Percentiles rank a stretch among this genome's conserved stretches.
phyloP scores from a whole-genome alignment of 2,113 vertebrate genomes.

The Steatornis caripensis region DNA sequence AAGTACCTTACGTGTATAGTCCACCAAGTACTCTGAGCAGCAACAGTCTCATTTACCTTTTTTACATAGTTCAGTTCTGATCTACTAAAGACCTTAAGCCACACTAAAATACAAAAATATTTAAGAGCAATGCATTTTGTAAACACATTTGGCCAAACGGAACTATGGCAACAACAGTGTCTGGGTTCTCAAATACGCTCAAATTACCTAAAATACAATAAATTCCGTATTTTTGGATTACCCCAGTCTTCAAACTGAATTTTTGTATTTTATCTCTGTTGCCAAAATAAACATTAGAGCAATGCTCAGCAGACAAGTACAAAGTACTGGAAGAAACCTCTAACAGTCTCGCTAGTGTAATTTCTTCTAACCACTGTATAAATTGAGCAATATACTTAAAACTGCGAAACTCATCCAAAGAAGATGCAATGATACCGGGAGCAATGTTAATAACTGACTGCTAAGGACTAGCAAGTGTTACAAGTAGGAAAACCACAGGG shows the following conservation, averaged over 20 bases:
- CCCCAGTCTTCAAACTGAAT: neutral
- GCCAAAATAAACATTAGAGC: neutral
- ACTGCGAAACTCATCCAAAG: neutral
- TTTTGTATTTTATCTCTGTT: neutral
- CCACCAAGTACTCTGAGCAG: neutral
- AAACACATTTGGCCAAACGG: neutral
- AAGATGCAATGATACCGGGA: neutral
- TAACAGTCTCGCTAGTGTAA: neutral
- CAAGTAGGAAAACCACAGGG: neutral
- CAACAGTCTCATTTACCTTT: neutral
- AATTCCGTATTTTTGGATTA: neutral
- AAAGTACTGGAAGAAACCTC: neutral
- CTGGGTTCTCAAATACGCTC: neutral
- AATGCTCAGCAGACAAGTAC: neutral
- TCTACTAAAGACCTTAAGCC: neutral
- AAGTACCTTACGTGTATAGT: neutral
- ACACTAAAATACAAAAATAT: neutral
- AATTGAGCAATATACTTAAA: neutral
- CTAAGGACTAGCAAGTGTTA: neutral
- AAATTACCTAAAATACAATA: neutral
- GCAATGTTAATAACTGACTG: neutral
- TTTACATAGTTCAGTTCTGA: neutral
- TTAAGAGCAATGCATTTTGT: neutral
- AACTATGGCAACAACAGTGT: neutral
- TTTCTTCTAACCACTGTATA: neutral